Evolutionary conservation across 2,797 vertebrate genomes (phyloP).

Genomic region (Anguilla pacifica): DNA sequence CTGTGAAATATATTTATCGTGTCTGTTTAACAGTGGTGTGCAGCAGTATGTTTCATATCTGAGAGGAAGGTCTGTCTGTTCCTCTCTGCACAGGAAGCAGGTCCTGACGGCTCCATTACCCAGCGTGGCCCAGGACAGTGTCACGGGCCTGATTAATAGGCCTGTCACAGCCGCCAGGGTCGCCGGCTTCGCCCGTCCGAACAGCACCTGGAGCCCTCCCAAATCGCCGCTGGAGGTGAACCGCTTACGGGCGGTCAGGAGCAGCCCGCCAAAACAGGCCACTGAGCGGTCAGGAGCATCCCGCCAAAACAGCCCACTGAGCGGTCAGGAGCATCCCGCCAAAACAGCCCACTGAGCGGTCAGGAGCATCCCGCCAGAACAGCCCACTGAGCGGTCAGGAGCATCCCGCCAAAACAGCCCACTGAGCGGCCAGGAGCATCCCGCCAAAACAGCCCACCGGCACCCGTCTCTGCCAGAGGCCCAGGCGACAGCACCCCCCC

Average conservation of each 20-base stretch:
- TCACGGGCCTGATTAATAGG: conserved; percentile 31
- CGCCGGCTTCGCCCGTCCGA: conserved; percentile 15
- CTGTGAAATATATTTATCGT: background rate
- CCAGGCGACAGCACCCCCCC: background rate
- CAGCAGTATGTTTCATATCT: background rate
- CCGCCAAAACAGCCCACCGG: background rate
- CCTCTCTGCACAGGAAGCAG: conserved; percentile 17
- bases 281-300: background rate
- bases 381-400: conserved; percentile 16
- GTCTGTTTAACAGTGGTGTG: background rate
- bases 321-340: conserved; percentile 13
- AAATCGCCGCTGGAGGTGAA: conserved; percentile 34
- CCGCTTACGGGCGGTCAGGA: conserved; percentile 26
- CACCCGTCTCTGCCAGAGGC: background rate
- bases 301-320: background rate
- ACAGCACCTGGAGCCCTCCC: conserved; percentile 4
- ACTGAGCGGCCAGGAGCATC: conserved; percentile 16
- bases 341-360: background rate
- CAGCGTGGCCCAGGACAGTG: conserved; percentile 4
- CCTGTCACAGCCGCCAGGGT: conserved; percentile 29
- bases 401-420: background rate
- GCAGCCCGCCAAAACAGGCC: background rate
- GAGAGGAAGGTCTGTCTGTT: background rate
- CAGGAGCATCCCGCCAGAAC: background rate
- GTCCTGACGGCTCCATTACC: conserved; percentile 7